These are phyloP conservation scores for Peromyscus polionotus DNA, from an alignment of 2,113 vertebrate species.

Conservation along the genomic window DNA sequence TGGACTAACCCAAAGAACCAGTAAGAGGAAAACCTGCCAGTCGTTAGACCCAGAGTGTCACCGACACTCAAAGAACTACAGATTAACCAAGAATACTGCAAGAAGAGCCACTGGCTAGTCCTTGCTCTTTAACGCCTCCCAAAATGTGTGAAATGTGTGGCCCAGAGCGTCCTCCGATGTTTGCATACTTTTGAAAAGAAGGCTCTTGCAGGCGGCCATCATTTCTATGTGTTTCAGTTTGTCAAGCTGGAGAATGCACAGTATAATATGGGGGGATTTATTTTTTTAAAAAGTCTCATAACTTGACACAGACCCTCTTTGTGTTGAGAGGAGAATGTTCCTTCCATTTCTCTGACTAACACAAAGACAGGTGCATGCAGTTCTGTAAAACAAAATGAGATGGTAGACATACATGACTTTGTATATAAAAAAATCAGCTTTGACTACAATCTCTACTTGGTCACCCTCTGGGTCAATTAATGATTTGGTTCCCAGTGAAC, in stretches of 20 bases:
- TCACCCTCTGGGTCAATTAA: not conserved
- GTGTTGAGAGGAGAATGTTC: not conserved
- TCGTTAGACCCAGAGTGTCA: not conserved
- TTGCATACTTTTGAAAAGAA: not conserved
- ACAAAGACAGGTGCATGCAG: not conserved
- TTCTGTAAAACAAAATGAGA: not conserved
- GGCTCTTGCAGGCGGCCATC: not conserved
- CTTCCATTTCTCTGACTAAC: constrained; percentile 31
- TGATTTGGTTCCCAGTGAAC: not conserved
- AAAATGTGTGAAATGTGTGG: not conserved
- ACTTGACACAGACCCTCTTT: not conserved
- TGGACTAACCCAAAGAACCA: not conserved
- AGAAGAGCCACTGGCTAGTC: not conserved
- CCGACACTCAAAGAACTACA: not conserved
- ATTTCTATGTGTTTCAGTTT: not conserved
- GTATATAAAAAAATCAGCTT: too few species aligned
- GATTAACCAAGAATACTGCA: not conserved
- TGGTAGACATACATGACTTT: not conserved
- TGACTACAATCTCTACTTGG: not conserved
- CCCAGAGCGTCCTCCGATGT: not conserved
- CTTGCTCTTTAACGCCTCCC: not conserved
- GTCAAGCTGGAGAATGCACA: not conserved
- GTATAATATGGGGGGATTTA: not conserved
- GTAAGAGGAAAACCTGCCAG: not conserved
- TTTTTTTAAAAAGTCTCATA: not conserved